A percentile compares a stretch with the other conserved stretches of the same genome.
phyloP scores from a whole-genome alignment of 2,888 invertebrate genomes.

The Ariolimax columbianus region DNA sequence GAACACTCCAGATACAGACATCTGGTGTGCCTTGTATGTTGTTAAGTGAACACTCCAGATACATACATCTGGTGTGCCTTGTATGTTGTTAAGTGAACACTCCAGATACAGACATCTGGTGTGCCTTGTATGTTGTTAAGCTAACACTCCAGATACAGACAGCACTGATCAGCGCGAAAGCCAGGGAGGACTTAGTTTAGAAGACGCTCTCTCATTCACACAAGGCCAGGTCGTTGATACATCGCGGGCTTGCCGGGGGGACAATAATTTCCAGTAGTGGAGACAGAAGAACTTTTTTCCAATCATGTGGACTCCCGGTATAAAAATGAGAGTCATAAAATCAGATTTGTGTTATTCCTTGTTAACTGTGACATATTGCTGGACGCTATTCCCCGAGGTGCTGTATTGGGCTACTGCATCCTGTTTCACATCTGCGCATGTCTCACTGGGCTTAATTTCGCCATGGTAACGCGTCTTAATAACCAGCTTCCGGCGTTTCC shows the following conservation, averaged over 20 bases:
- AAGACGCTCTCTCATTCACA: too few relatives aligned
- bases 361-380: not conserved
- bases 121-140: too few relatives aligned
- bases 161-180: too few relatives aligned
- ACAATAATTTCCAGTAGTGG: not conserved
- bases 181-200: too few relatives aligned
- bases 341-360: slow-evolving; percentile 4
- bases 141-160: too few relatives aligned
- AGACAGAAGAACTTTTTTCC: not conserved
- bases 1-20: too few relatives aligned
- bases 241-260: not conserved
- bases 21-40: too few relatives aligned
- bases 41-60: too few relatives aligned
- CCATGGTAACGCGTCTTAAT: slow-evolving; percentile 22
- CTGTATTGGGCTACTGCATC: not conserved
- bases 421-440: slow-evolving; percentile 3
- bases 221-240: too few relatives aligned
- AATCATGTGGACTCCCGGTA: not conserved
- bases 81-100: too few relatives aligned
- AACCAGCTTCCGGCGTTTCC: not conserved
- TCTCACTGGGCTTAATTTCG: slow-evolving; percentile 1
- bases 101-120: too few relatives aligned
- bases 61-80: too few relatives aligned
- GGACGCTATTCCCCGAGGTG: not conserved
- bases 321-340: not conserved